phyloP scores from a whole-genome alignment of 2,888 invertebrate genomes.

The Neoitamus cyanurus region DNA sequence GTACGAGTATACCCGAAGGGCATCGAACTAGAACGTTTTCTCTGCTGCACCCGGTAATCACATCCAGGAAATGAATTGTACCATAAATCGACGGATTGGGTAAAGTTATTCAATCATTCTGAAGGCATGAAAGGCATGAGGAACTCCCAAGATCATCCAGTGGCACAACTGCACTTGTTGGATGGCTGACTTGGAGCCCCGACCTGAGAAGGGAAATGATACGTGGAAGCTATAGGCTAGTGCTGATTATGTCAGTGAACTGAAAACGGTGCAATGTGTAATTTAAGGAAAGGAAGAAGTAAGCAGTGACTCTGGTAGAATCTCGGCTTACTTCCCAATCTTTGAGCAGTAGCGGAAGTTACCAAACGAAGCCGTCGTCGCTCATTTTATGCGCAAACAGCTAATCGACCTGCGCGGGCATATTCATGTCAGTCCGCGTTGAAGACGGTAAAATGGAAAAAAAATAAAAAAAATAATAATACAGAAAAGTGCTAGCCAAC shows the following conservation, averaged over 20 bases:
- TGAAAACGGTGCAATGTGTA: constrained; percentile 46
- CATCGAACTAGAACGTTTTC: constrained; percentile 2
- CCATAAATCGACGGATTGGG: background rate
- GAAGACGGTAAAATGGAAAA: background rate
- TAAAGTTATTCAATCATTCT: constrained; percentile 35
- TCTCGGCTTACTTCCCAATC: constrained; percentile 16
- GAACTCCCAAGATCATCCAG: constrained; percentile 23
- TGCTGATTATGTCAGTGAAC: constrained; percentile 30
- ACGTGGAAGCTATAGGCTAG: background rate
- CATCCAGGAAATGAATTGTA: constrained; percentile 18
- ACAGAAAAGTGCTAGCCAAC: background rate
- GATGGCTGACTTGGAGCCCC: background rate
- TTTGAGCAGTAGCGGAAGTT: background rate
- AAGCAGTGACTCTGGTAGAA: background rate
- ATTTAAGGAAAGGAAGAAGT: constrained; percentile 33
- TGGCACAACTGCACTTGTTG: constrained; percentile 35
- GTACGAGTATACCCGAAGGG: background rate
- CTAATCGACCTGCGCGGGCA: constrained; percentile 13
- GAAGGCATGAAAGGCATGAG: background rate
- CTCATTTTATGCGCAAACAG: constrained; percentile 12
- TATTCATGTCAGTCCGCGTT: background rate
- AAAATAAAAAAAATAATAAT: background rate
- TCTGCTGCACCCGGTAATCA: background rate
- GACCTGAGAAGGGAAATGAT: background rate
- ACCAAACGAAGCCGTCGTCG: background rate